These are phyloP conservation scores for Drosophila birchii DNA, from an alignment of 2,888 invertebrate species.

Conservation along the genomic window DNA sequence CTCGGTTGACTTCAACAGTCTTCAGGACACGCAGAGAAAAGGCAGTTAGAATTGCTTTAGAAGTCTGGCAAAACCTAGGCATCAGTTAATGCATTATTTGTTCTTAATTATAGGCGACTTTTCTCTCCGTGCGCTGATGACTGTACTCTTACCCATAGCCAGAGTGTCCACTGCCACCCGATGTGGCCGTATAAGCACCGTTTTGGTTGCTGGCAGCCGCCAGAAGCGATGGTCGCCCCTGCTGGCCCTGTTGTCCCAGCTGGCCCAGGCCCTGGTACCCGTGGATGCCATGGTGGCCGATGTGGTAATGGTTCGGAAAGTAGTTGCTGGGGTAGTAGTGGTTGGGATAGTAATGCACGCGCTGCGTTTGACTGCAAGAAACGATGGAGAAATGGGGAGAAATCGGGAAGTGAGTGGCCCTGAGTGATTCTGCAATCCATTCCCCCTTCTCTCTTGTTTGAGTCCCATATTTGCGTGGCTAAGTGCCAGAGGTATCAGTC, in stretches of 20 bases:
- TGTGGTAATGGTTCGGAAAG: conserved; percentile 47
- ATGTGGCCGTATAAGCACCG: conserved; percentile 62
- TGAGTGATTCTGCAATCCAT: conserved; percentile 30
- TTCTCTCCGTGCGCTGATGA: conserved; percentile 8
- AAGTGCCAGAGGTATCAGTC: conserved; percentile 19
- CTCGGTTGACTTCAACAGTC: neutral
- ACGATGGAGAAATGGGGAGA: neutral
- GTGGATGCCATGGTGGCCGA: conserved; percentile 17
- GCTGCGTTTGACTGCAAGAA: conserved; percentile 60
- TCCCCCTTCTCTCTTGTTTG: neutral
- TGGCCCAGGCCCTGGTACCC: conserved; percentile 19
- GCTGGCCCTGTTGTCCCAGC: conserved; percentile 19
- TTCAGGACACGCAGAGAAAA: conserved; percentile 6
- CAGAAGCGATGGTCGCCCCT: conserved; percentile 59
- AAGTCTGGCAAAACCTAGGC: neutral
- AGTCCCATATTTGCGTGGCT: conserved; percentile 23
- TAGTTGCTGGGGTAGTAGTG: conserved; percentile 49
- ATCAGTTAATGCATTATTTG: neutral
- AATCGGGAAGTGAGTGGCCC: neutral
- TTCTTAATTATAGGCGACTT: neutral
- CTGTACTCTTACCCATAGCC: conserved; percentile 75
- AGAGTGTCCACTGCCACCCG: conserved; percentile 61
- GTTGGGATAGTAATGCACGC: conserved; percentile 63
- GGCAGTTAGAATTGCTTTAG: neutral
- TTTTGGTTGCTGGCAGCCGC: conserved; percentile 67